Evolutionary conservation across 2,888 invertebrate genomes (phyloP).

Genomic region (Drosophila niveifrons): DNA sequence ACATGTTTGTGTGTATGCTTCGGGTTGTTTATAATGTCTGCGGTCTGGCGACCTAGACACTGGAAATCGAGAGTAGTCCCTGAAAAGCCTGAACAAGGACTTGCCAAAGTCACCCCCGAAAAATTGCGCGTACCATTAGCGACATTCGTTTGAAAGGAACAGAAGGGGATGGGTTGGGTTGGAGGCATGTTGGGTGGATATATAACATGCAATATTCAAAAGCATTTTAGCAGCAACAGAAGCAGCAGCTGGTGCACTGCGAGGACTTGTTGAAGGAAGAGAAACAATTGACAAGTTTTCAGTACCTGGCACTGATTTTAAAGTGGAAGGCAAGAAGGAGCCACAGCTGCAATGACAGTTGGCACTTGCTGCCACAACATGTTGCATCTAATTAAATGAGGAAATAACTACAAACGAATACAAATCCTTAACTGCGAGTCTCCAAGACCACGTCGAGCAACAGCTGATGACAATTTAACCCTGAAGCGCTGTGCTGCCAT

Average conservation of each 20-base stretch:
- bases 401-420: slow-evolving; percentile 3
- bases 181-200: background rate
- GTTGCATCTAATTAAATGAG: slow-evolving; percentile 77
- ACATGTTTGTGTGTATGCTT: slow-evolving; percentile 24
- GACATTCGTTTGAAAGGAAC: slow-evolving; percentile 15
- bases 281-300: slow-evolving; percentile 60
- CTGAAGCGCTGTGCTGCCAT: slow-evolving; percentile 35
- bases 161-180: background rate
- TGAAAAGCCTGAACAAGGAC: slow-evolving; percentile 4
- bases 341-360: slow-evolving; percentile 8
- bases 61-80: slow-evolving; percentile 43
- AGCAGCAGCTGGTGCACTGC: slow-evolving; percentile 67
- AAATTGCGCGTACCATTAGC: slow-evolving; percentile 49
- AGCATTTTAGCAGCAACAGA: slow-evolving; percentile 53
- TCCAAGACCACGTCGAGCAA: slow-evolving; percentile 20
- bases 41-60: slow-evolving; percentile 77
- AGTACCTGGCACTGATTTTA: slow-evolving; percentile 61
- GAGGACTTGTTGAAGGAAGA: background rate
- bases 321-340: background rate
- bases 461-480: slow-evolving; percentile 73
- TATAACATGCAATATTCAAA: slow-evolving; percentile 69
- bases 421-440: background rate
- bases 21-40: slow-evolving; percentile 81
- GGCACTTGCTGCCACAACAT: slow-evolving; percentile 54
- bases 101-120: slow-evolving; percentile 64